Evolutionary conservation across 2,888 invertebrate genomes (phyloP), one percentile per base, ranked within the genome.

Genomic region (Polyommatus iphigenia): DNA sequence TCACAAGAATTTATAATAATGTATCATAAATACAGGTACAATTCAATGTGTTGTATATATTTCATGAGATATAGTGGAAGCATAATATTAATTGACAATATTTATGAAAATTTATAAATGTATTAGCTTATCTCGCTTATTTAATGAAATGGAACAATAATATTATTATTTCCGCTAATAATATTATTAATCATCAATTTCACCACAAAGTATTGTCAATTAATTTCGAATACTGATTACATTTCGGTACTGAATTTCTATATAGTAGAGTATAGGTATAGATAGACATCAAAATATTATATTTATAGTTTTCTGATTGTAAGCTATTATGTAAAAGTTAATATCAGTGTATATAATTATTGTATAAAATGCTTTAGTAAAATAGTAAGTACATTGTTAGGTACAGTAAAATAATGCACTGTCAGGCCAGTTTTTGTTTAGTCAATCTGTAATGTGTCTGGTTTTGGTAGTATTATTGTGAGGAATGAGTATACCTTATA

Each of bases 251-350:
- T 29, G 50, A 29, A 29, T 50, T 24, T 50, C 54, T 46, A 50
- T 73, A 73, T 41, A 32, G 18, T 36, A 46, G 20, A 72, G 24
- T 75, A 46, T 75, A 75, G 54, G 67, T 67, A 67, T 67, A 67
- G 67, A 67, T 54, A 75, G 75, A 54, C 75, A 75, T 75, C 75
- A 75, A 75, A 75, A 75, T 50, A 73, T 73, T 72, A 73, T n/a
- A 20, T 75, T 54, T 18, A 75, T 75, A 75, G 50, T 75, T 50
- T 54, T 29, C 54, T 50, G 18, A 75, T 50, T 32, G 24, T 75
- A 50, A 24, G 50, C 50, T 18, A 62, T 10, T 62, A 75, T 75
- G 24, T 75, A 50, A 24, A 73, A 73, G n/a, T 72, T 10, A 67
- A 67, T 41, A 72, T 72, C 50, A 5, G 50, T 50, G 75, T 75